Evolutionary conservation across 2,113 vertebrate species (phyloP), one percentile per base, ranked within the genome.

Genomic region (Rhadina sibilatrix): DNA sequence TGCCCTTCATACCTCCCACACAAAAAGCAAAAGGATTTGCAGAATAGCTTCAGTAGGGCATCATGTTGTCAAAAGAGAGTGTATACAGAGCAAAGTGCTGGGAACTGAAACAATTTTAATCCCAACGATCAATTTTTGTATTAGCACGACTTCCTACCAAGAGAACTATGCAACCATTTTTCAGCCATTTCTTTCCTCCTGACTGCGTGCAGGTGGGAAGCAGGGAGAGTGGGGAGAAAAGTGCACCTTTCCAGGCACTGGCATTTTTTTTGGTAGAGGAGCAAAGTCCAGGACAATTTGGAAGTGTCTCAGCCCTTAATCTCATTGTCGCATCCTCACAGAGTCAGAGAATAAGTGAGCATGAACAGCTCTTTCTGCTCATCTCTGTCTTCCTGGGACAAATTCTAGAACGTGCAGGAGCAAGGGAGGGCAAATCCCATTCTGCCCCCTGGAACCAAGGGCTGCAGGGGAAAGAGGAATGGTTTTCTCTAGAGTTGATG

Each of bases 361-460:
- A 21, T 0, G 0, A 80, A 37, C 35, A 77, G 11, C 42, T 46
- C 60, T 31, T 84, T 42, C 47, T 81, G 59, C 38, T 61, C 30
- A 9, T 66, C 59, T 87, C 8, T 9, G 0, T 53, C 42, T 75
- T 78, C 30, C 21, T 5, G 5, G 50, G 60, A 61, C 25, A 61
- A 77, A 50, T n/a, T 66, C 31, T 52, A 10, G 11, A 49, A 82
- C 15, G 21, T 81, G 42, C 22, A 61, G n/a, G 66, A 90, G 21
- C 11, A 47, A 92, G 24, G 57, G 49, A 85, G 19, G 15, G 50
- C 1, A 1, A 20, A 21, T 42, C 49, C 35, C 0, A 0, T 70
- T 79, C 30, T 88, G 11, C 16, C 9, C 8, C n/a, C 21, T 54
- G 81, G 16, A 21, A 35, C 24, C 0, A 2, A 60, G 13, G 44